Conservation (phyloP, 2,113 vertebrate species). For the Corynorhinus townsendii region DNA sequence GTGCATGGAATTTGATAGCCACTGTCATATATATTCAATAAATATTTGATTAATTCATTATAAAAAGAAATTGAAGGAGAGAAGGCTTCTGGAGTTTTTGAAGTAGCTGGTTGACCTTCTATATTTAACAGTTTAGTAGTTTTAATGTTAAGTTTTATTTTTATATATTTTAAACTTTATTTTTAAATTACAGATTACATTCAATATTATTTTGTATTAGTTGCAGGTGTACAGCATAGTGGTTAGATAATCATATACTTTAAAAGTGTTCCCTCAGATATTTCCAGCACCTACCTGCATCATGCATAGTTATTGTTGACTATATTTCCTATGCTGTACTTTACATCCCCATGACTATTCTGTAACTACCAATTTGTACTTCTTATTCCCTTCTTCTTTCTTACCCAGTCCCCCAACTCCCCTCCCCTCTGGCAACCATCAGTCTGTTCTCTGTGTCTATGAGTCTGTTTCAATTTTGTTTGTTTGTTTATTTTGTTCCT, state of each 20-base stretch:
- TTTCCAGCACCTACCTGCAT: neutral
- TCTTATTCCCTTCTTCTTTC: neutral
- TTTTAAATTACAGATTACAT: neutral
- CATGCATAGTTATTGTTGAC: neutral
- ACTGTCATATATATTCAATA: neutral
- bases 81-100: neutral
- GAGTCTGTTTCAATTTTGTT: neutral
- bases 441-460: neutral
- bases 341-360: neutral
- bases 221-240: neutral
- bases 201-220: neutral
- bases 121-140: neutral
- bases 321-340: neutral
- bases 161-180: neutral
- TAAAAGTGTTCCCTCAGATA: neutral
- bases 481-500: neutral
- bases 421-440: neutral
- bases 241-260: neutral
- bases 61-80: neutral
- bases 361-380: neutral
- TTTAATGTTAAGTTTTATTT: neutral
- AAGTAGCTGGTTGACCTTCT: neutral
- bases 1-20: neutral
- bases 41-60: neutral
- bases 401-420: neutral